These are phyloP conservation scores for Priocnemis perturbator DNA, from an alignment of 2,888 invertebrate genomes.

Conservation along the genomic window DNA sequence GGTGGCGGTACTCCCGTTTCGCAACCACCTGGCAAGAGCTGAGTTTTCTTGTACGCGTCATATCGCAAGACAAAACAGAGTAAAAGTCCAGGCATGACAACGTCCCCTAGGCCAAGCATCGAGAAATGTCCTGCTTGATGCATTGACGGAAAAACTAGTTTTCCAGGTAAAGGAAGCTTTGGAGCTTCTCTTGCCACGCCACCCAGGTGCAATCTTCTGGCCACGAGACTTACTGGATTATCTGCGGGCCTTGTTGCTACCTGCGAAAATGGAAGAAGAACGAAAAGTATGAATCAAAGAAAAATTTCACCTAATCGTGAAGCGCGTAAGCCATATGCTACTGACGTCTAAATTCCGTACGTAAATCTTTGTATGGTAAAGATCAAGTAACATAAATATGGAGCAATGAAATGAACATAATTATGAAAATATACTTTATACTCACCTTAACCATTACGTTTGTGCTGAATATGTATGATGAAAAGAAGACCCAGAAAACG, in stretches of 20 bases:
- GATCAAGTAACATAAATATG: neutral
- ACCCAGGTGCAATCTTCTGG: slow-evolving; percentile 93
- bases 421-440: slow-evolving; percentile 41
- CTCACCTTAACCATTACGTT: slow-evolving; percentile 98
- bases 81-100: slow-evolving; percentile 96
- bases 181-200: slow-evolving; percentile 94
- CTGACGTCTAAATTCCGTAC: neutral
- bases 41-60: slow-evolving; percentile 97
- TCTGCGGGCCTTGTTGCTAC: slow-evolving; percentile 91
- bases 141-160: slow-evolving; percentile 97
- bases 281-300: neutral
- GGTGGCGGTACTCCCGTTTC: slow-evolving; percentile 81
- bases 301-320: neutral
- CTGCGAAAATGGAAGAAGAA: slow-evolving; percentile 63
- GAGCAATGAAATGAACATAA: slow-evolving; percentile 47
- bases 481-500: slow-evolving; percentile 99
- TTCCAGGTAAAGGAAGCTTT: slow-evolving; percentile 96
- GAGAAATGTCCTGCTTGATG: slow-evolving; percentile 98
- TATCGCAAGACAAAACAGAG: slow-evolving; percentile 97
- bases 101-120: slow-evolving; percentile 92
- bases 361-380: neutral
- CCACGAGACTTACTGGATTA: slow-evolving; percentile 95
- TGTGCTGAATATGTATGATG: slow-evolving; percentile 98
- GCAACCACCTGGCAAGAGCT: slow-evolving; percentile 79
- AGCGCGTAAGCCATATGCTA: no score